Evolutionary conservation across 2,888 invertebrate species (phyloP), one percentile per base, ranked within the genome.

Genomic region (Parelbella ahira): DNA sequence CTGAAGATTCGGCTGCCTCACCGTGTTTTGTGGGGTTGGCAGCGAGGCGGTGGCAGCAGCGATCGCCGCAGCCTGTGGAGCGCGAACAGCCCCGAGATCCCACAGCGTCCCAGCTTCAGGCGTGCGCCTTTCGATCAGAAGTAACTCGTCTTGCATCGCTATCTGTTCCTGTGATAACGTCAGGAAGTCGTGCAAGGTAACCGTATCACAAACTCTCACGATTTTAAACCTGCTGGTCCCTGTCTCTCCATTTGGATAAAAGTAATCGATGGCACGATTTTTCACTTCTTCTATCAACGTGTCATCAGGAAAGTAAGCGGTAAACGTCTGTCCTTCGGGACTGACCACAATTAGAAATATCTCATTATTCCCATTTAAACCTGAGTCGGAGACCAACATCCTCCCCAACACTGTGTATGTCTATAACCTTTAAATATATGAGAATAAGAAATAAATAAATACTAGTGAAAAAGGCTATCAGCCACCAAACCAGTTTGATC

Each of bases 281-380:
- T 86, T 86, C 0, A 87, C 68, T 44, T 86, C 81, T 36, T 87
- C 87, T 1, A 87, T 67, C 0, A 83, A 60, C 0, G 82, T 79
- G 5, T 86, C 80, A 49, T 79, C 82, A 0, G 72, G 7, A 42
- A 83, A 84, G 42, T 68, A 72, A 0, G 75, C 67, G 0, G 68
- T 61, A 44, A 76, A 82, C 0, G 75, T 71, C 12, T 68, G 70
- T 0, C 87, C 86, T 11, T 86, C 84, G 0, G 84, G 80, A 21
- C 84, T 76, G 5, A 87, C 69, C 3, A 87, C 60, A 54, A 80
- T 86, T 6, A 87, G 51, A 0, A 79, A 49, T 4, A 86, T 55
- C 20, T 81, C 80, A 39, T 58, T 68, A 10, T 37, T 47, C 0
- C 60, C 61, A 15, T 51, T 52, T 4, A 73, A 50, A 0, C 73